Evolutionary conservation across 2,113 vertebrate genomes (phyloP).

Genomic region (Balaenoptera acutorostrata): DNA sequence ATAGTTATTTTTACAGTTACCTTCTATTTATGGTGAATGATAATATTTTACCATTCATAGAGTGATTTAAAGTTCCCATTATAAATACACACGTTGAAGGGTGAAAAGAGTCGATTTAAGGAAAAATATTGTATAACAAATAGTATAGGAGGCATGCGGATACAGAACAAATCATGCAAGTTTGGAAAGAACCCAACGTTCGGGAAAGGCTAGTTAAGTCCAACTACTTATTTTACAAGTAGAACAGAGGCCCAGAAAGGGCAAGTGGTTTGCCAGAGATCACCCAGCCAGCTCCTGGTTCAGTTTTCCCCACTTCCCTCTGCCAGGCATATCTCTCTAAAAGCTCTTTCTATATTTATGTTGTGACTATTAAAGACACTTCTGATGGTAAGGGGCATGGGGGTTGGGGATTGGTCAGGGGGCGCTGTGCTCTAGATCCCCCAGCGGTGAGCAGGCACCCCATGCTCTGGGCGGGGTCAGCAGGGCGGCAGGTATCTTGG

Average conservation of each 20-base stretch:
- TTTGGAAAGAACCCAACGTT: background rate
- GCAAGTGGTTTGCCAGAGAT: background rate
- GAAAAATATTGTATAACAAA: background rate
- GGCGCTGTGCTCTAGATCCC: background rate
- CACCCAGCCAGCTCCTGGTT: background rate
- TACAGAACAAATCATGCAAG: background rate
- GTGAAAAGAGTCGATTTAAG: background rate
- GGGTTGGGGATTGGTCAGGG: background rate
- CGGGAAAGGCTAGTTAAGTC: background rate
- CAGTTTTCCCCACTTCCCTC: background rate
- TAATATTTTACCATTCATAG: conserved; percentile 10
- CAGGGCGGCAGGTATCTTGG: background rate
- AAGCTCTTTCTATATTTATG: background rate
- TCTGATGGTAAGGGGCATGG: background rate
- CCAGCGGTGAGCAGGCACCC: background rate
- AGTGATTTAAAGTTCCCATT: background rate
- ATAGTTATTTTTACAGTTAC: background rate
- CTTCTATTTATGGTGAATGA: background rate
- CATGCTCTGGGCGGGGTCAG: background rate
- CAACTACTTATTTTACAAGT: background rate
- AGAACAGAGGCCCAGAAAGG: background rate
- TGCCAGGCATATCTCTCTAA: background rate
- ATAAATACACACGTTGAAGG: background rate
- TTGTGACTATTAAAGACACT: background rate
- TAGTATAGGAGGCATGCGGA: background rate